Evolutionary conservation across 2,888 invertebrate genomes (phyloP).

Genomic region (Troides helena): DNA sequence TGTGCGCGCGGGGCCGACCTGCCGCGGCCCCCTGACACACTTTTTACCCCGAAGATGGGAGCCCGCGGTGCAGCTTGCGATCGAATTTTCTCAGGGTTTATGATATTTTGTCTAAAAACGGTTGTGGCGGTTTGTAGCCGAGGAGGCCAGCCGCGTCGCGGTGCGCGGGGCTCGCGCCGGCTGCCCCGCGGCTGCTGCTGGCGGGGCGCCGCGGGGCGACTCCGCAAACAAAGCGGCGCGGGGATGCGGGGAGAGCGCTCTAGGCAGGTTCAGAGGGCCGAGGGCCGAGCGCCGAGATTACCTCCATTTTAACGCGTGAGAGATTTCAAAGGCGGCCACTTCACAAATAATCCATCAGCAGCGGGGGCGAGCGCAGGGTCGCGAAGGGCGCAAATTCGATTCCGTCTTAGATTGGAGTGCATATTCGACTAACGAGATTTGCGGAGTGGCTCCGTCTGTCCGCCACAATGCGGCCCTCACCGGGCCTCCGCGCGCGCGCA

Average conservation of each 20-base stretch:
- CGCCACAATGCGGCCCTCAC: constrained; percentile 5
- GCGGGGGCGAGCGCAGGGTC: constrained; percentile 49
- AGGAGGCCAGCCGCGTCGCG: constrained; percentile 47
- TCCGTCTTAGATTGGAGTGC: constrained; percentile 72
- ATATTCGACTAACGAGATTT: constrained; percentile 72
- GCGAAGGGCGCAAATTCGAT: constrained; percentile 65
- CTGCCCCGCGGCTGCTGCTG: constrained; percentile 32
- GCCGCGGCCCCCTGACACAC: constrained; percentile 70
- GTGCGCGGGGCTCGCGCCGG: constrained; percentile 30
- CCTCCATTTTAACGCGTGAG: constrained; percentile 79
- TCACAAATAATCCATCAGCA: constrained; percentile 78
- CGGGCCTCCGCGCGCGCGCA: background rate
- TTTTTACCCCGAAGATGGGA: constrained; percentile 72
- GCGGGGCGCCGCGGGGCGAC: constrained; percentile 44
- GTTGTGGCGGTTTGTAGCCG: constrained; percentile 64
- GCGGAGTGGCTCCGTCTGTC: constrained; percentile 36
- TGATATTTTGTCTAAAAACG: constrained; percentile 56
- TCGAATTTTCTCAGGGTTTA: constrained; percentile 68
- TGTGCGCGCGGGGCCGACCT: constrained; percentile 45
- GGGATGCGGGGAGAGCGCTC: constrained; percentile 28
- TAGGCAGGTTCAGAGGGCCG: too few relatives aligned
- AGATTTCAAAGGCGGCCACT: constrained; percentile 74
- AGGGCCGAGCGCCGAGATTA: constrained; percentile 56
- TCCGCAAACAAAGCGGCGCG: constrained; percentile 69
- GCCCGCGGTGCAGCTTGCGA: constrained; percentile 73